Evolutionary conservation across 2,113 vertebrate species (phyloP).

Genomic region (Sardina pilchardus): DNA sequence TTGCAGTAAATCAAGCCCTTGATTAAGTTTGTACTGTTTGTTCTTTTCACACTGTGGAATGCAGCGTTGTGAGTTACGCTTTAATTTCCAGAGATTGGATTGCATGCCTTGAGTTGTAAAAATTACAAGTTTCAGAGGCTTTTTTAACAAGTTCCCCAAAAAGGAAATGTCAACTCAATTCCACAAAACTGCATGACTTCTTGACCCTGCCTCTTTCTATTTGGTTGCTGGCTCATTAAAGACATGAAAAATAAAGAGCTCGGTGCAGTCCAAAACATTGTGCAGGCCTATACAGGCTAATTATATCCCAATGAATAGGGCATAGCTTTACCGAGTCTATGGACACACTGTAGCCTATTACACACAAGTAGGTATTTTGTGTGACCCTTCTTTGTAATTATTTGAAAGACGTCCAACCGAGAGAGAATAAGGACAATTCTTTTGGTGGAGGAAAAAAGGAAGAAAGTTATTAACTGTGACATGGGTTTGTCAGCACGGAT

Average conservation of each 20-base stretch:
- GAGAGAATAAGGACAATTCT: background rate
- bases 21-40: background rate
- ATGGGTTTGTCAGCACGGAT: background rate
- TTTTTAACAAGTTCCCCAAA: background rate
- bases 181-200: background rate
- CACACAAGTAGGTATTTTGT: background rate
- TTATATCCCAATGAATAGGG: background rate
- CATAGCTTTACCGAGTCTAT: background rate
- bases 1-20: background rate
- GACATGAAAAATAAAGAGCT: background rate
- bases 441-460: background rate
- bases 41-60: background rate
- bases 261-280: background rate
- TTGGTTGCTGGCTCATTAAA: background rate
- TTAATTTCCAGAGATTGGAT: background rate
- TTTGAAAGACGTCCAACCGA: background rate
- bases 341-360: background rate
- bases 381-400: background rate
- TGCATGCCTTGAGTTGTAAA: background rate
- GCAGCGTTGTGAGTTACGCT: background rate
- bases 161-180: background rate
- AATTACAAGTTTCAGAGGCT: background rate
- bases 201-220: background rate
- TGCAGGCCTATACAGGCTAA: background rate
- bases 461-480: background rate